A percentile compares a stretch with the other conserved stretches of the same genome.
phyloP scores from a whole-genome alignment of 2,113 vertebrate species.

The Tachycineta bicolor region DNA sequence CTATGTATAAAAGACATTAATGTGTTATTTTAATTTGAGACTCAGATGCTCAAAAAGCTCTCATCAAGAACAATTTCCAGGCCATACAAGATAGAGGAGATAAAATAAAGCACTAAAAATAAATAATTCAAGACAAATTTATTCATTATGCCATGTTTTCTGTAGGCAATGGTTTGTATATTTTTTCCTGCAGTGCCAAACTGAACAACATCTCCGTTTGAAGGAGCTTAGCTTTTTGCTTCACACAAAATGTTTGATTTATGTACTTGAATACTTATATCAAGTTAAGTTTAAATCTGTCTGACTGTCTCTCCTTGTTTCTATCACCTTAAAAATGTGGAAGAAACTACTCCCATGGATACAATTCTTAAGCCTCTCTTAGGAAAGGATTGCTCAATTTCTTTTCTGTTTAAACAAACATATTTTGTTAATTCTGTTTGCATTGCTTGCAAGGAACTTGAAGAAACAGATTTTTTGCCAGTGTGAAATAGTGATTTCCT shows the following conservation, averaged over 20 bases:
- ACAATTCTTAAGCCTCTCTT: neutral
- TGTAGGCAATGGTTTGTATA: slow-evolving; percentile 57
- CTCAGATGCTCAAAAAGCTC: slow-evolving; percentile 22
- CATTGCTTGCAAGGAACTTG: neutral
- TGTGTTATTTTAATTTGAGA: slow-evolving; percentile 58
- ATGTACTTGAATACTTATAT: slow-evolving; percentile 46
- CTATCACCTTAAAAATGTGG: neutral
- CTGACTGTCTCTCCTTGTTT: neutral
- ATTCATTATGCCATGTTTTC: slow-evolving; percentile 51
- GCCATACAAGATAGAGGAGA: slow-evolving; percentile 7
- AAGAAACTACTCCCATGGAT: neutral
- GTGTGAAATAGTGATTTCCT: neutral
- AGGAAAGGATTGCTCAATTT: neutral
- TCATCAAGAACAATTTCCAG: slow-evolving; percentile 47
- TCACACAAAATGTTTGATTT: slow-evolving; percentile 60
- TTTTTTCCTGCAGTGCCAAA: slow-evolving; percentile 50
- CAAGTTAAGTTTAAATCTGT: slow-evolving; percentile 42
- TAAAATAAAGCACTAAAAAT: slow-evolving; percentile 68
- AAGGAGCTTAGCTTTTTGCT: slow-evolving; percentile 36
- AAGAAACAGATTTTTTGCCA: neutral
- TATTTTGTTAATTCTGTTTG: neutral
- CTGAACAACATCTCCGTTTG: neutral
- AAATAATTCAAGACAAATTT: slow-evolving; percentile 74
- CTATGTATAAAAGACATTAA: slow-evolving; percentile 4
- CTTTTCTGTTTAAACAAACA: neutral